Conservation (phyloP, 2,888 invertebrate genomes). For the Torymus tubicola region DNA sequence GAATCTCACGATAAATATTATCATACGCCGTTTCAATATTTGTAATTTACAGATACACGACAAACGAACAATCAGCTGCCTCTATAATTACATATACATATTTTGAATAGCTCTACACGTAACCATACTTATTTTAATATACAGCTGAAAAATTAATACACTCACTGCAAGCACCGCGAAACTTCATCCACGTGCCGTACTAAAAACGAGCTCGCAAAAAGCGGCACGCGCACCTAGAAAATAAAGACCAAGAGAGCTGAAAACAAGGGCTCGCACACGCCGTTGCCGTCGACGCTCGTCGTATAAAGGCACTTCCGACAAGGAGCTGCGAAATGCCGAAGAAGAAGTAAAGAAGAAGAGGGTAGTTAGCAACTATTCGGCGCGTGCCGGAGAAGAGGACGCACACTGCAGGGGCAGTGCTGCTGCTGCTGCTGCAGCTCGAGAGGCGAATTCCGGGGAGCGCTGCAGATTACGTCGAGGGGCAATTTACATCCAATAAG, state of each 20-base stretch:
- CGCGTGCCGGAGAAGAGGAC: neutral
- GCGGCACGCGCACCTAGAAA: neutral
- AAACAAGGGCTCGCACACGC: constrained; percentile 6
- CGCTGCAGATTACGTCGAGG: constrained; percentile 48
- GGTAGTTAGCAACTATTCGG: constrained; percentile 56
- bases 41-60: no score
- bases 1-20: no score
- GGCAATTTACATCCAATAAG: constrained; percentile 58
- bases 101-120: no score
- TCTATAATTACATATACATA: no score
- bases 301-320: constrained; percentile 38
- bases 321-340: constrained; percentile 31
- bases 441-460: constrained; percentile 34
- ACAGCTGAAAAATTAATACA: no score
- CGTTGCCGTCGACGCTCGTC: neutral
- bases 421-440: neutral
- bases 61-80: no score
- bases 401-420: neutral
- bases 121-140: no score
- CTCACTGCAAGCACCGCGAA: no score
- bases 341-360: constrained; percentile 27
- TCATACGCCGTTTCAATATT: no score
- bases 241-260: neutral
- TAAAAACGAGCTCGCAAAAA: neutral
- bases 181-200: no score